These are phyloP conservation scores for Ptyas mucosa DNA, from an alignment of 2,113 vertebrate genomes.

Conservation along the genomic window DNA sequence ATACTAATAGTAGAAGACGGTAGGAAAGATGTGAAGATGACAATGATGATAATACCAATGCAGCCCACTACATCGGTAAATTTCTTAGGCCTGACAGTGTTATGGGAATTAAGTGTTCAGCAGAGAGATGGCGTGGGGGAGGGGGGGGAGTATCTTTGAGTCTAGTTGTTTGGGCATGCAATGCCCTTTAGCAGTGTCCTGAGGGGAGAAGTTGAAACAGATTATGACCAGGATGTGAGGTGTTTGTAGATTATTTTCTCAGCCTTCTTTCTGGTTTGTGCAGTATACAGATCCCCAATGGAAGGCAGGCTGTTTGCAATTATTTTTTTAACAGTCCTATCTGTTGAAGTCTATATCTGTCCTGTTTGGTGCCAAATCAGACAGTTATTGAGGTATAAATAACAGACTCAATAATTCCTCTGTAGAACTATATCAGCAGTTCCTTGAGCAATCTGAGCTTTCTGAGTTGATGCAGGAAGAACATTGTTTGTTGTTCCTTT, in stretches of 20 bases:
- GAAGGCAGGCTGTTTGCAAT: not conserved
- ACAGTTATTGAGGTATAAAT: not conserved
- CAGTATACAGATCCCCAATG: not conserved
- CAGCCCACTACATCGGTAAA: too few relatives aligned
- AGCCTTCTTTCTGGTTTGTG: not conserved
- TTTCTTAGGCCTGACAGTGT: too few relatives aligned
- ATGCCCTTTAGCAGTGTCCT: too few relatives aligned
- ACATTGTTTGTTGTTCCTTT: not conserved
- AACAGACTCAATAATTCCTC: not conserved
- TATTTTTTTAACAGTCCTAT: not conserved
- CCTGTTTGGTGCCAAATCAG: not conserved
- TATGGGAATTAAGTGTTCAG: too few relatives aligned
- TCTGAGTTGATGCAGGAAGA: not conserved
- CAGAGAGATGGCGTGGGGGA: too few relatives aligned
- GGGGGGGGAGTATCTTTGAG: not conserved
- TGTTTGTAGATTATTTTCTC: not conserved
- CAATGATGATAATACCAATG: too few relatives aligned
- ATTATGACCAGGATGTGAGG: not conserved
- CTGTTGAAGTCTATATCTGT: not conserved
- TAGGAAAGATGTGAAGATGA: too few relatives aligned
- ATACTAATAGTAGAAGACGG: too few relatives aligned
- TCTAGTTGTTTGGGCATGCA: not conserved
- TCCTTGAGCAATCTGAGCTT: not conserved
- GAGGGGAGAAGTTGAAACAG: not conserved
- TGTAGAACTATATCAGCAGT: not conserved